Base-by-base conservation (phyloP, 2,888 invertebrate species). In the Macaria notata region DNA sequence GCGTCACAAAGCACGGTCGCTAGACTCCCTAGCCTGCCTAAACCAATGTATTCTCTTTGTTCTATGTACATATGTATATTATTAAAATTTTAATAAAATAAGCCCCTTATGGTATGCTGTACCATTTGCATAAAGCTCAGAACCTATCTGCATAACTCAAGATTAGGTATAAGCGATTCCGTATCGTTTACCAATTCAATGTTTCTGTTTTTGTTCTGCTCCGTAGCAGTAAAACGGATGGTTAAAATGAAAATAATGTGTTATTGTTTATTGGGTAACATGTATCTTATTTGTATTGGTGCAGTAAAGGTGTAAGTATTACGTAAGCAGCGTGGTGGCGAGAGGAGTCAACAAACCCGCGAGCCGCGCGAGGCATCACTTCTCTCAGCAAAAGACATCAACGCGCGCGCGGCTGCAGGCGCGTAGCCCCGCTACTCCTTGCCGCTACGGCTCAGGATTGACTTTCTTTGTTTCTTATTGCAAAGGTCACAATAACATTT, bases 301-400 rank as follows among this genome's bases (percentile, higher is more conserved):
- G 55, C 48, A 60, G 50, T 63, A 64, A 62, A 66, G 33, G 59
- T 62, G 54, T 65, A 63, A 65, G 61, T 62, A 67, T 65, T 63
- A 65, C 62, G 66, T 62, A 67, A 67, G 63, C 63, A 56, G 57
- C 59, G 59, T 62, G 63, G 64, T 63, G 56, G 51, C 47, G 63
- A 66, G 66, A 60, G 73, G 66, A 75, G 81, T 84, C 82, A 84
- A 84, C 73, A 81, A 81, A 84, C 84, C 78, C 77, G 73, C 80
- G 79, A 81, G 81, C 19, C 81, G 80, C 76, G 78, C 76, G 76
- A 74, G 73, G 69, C 76, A 74, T 75, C 76, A 75, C 74, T 77
- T 72, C 74, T 81, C 78, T 77, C 71, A 84, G 86, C 72, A 84
- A 88, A 89, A 89, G 89, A 88, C 89, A 85, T 88, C 87, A 87